Evolutionary conservation across 2,888 invertebrate genomes (phyloP), one percentile per base, ranked within the genome.

Genomic region (Anodontia alba): DNA sequence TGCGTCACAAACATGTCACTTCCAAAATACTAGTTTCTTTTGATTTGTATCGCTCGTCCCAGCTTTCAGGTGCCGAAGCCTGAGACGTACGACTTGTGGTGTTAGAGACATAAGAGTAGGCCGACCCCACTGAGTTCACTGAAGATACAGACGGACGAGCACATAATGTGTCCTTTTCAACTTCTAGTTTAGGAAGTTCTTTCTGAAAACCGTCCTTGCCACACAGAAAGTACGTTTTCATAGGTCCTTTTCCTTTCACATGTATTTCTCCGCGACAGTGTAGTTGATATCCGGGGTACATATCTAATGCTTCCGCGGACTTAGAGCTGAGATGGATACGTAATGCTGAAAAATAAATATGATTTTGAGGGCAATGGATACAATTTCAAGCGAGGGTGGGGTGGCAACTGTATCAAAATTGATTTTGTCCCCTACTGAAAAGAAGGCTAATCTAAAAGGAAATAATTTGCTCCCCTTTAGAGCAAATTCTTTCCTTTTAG

Each of bases 221-320:
- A 12, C 83, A 74, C 29, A 98, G 95, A 93, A 98, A 98, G 93
- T 97, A 98, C 0, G 98, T 98, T 17, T 97, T 97, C 98, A 98
- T 98, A 91, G 97, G 97, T 0, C 98, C 98, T 94, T 98, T 98
- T 0, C 98, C 98, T 93, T 98, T 98, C 0, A 98, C 97, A 94
- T 97, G 97, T 3, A 98, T 97, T 92, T 97, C 91, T 23, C 92
- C 92, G 2, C 92, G 86, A 51, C 88, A 85, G 15, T 87, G 76
- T 15, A 91, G 66, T 42, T 88, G 81, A 76, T 92, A 92, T 0
- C 91, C 91, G 0, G 77, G 66, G 42, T 87, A 90, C n/a, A 85
- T 78, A n/a, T 85, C 83, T 29, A 91, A 77, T 7, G 86, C 87
- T 23, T 87, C 80, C 33, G 86, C 87, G 7, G 91, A 84, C 10